A percentile compares a stretch with the other conserved stretches of the same genome.
Conservation (phyloP, 1,140 invertebrate species). For the Oreohelix idahoensis region DNA sequence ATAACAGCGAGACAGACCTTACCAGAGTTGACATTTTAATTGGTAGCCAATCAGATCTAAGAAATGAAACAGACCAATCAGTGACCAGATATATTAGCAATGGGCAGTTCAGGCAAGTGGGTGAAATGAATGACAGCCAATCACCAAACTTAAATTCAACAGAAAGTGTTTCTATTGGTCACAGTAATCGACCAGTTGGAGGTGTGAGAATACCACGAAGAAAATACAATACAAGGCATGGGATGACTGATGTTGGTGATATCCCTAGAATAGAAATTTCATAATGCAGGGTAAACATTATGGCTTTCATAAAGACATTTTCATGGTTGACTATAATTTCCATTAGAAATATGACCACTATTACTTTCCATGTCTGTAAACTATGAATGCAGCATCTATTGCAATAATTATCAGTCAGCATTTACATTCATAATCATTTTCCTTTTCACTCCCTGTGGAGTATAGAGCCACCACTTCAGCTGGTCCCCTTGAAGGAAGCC, state of each 20-base stretch:
- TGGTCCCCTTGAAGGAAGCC: too few relatives aligned
- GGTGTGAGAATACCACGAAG: background rate
- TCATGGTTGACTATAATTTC: background rate
- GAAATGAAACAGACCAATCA: background rate
- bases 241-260: background rate
- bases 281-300: background rate
- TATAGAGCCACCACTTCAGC: too few relatives aligned
- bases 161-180: background rate
- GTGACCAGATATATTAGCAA: background rate
- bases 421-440: too few relatives aligned
- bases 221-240: constrained; percentile 7
- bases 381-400: too few relatives aligned
- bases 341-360: too few relatives aligned
- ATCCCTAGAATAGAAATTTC: constrained; percentile 35
- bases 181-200: background rate
- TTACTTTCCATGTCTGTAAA: too few relatives aligned
- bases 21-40: constrained; percentile 5
- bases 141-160: constrained; percentile 7
- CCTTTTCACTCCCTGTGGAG: too few relatives aligned
- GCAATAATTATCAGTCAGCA: too few relatives aligned
- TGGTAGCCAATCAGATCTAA: background rate
- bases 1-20: constrained; percentile 29
- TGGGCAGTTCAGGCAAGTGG: background rate
- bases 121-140: background rate
- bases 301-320: background rate